A percentile compares a stretch with the other conserved stretches of the same genome.
These are phyloP conservation scores for Paracyprichromis sp. DNA, from an alignment of 2,113 vertebrate genomes.

Conservation along the genomic window DNA sequence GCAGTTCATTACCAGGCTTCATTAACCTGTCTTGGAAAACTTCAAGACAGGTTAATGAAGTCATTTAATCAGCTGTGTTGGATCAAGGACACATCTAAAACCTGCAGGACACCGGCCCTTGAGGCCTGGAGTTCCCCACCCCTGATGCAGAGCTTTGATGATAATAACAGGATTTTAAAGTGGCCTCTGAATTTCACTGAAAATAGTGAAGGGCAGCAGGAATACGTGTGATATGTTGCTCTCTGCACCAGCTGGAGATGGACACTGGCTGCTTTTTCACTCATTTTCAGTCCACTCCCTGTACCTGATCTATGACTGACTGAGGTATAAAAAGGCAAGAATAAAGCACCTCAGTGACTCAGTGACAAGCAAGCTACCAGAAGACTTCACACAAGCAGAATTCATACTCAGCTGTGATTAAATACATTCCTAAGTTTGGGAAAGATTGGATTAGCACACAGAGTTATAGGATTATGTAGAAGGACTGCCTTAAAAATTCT, in stretches of 20 bases:
- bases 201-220: not conserved
- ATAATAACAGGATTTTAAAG: not conserved
- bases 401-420: not conserved
- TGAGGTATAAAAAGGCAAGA: not conserved
- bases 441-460: not conserved
- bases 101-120: fast-evolving
- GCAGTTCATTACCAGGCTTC: not conserved
- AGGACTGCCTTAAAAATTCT: not conserved
- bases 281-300: not conserved
- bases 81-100: not conserved
- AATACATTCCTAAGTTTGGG: not conserved
- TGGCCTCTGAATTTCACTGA: not conserved
- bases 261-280: not conserved
- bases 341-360: not conserved
- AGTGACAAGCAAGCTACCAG: not conserved
- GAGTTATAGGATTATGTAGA: not conserved
- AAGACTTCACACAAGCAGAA: not conserved
- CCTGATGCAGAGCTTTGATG: not conserved
- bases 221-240: not conserved
- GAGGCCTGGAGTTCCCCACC: fast-evolving
- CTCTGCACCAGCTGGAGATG: not conserved
- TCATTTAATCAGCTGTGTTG: not conserved
- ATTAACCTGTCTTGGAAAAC: not conserved
- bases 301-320: not conserved
- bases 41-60: not conserved